phyloP scores from a whole-genome alignment of 2,113 vertebrate genomes.

The Tachysurus vachellii region DNA sequence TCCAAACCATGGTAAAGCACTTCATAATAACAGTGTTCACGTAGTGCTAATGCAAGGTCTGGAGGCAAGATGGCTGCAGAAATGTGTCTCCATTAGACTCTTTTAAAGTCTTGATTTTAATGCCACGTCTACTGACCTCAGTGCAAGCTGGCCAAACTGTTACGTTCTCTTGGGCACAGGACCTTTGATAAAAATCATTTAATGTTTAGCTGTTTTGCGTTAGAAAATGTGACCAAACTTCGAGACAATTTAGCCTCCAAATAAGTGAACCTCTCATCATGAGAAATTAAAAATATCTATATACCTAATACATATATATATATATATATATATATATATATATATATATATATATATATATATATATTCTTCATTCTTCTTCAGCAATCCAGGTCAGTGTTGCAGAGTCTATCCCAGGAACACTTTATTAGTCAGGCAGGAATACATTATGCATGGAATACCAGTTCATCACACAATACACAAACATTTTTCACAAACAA shows the following conservation, averaged over 20 bases:
- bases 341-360: background rate
- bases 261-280: background rate
- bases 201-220: background rate
- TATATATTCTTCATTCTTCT: background rate
- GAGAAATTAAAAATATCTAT: background rate
- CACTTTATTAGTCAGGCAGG: background rate
- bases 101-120: constrained; percentile 20
- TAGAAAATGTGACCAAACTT: background rate
- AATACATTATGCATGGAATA: background rate
- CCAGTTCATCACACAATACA: background rate
- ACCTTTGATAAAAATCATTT: background rate
- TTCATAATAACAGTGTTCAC: constrained; percentile 12
- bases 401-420: background rate
- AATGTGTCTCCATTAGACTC: constrained; percentile 3
- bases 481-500: background rate
- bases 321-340: background rate
- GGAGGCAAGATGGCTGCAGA: constrained; percentile 1
- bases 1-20: constrained; percentile 27
- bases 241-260: background rate
- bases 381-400: background rate
- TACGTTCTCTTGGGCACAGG: constrained; percentile 2
- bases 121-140: background rate
- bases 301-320: no score
- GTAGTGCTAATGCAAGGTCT: constrained; percentile 16
- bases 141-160: constrained; percentile 16